Base-by-base conservation (phyloP, 2,797 vertebrate species). In the Sebastes umbrosus region DNA sequence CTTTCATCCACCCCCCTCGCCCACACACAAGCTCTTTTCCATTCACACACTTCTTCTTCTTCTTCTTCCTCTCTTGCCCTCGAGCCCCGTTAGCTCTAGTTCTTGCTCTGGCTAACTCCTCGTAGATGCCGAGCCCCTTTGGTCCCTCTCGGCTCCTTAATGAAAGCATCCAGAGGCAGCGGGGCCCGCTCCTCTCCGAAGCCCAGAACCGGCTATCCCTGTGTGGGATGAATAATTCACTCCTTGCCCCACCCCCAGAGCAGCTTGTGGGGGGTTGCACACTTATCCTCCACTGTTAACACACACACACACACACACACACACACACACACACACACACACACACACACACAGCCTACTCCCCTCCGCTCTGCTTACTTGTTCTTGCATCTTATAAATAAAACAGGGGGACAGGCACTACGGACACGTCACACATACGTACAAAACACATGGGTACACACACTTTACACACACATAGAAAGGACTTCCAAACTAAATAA, bases 221-320 rank as follows among this genome's bases (percentile, higher is more conserved):
- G 72, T 88, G 89, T 80, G 82, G 92, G 88, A 96, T 96, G 87
- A 96, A 96, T 96, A 92, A 96, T 96, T 96, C 84, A 96, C 90
- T 87, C 88, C 74, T 75, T 84, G 85, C 93, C 94, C 93, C 88
- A 84, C 93, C 94, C 91, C 93, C 77, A 88, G 88, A 94, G 93
- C 94, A 84, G 90, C 88, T 87, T 87, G 89, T 90, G 85, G 92
- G 90, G 92, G 92, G 84, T 84, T 90, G 87, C 85, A 82, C 82
- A 86, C 81, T 92, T 91, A 50, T 84, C 73, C 77, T 84, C 54
- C 63, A 84, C 84, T 83, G 75, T 73, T 67, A 76, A 39, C 36
- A 14, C 36, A 39, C 36, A 39, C 36, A 13, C 36, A 32, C 32
- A 34, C 32, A 32, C 76, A 80, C 86, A 70, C 72, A 58, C 20